Evolutionary conservation across 2,888 invertebrate species (phyloP).

Genomic region (Sericinus montela): DNA sequence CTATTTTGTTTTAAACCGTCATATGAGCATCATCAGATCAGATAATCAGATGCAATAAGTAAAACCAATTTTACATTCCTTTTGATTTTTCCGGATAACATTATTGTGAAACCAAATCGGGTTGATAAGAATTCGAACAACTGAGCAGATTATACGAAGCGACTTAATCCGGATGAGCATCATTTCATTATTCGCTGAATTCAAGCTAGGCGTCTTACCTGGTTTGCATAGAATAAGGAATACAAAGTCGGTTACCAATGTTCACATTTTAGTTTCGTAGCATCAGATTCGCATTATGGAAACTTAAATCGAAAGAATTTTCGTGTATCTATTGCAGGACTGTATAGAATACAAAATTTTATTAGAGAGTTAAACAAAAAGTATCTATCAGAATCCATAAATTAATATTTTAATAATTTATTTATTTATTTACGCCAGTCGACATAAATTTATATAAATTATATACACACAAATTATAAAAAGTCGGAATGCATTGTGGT

Average conservation of each 20-base stretch:
- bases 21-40: no score
- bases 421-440: no score
- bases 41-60: not conserved
- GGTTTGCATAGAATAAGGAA: constrained; percentile 2
- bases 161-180: constrained; percentile 53
- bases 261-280: not conserved
- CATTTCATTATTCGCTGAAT: constrained; percentile 20
- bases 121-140: constrained; percentile 52
- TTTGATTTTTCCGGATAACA: constrained; percentile 17
- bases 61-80: not conserved
- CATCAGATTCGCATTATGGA: not conserved
- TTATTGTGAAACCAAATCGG: constrained; percentile 28
- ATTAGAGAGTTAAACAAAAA: no score
- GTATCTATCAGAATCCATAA: no score
- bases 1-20: no score
- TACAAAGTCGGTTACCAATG: constrained; percentile 9
- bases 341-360: no score
- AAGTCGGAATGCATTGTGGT: no score
- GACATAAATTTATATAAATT: no score
- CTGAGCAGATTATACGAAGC: constrained; percentile 57
- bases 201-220: constrained; percentile 6
- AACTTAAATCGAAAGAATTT: not conserved
- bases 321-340: no score
- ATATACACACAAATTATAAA: no score
- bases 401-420: no score